A percentile compares a stretch with the other conserved stretches of the same genome.
Conservation (phyloP, 2,113 vertebrate genomes). For the Phasianus colchicus region DNA sequence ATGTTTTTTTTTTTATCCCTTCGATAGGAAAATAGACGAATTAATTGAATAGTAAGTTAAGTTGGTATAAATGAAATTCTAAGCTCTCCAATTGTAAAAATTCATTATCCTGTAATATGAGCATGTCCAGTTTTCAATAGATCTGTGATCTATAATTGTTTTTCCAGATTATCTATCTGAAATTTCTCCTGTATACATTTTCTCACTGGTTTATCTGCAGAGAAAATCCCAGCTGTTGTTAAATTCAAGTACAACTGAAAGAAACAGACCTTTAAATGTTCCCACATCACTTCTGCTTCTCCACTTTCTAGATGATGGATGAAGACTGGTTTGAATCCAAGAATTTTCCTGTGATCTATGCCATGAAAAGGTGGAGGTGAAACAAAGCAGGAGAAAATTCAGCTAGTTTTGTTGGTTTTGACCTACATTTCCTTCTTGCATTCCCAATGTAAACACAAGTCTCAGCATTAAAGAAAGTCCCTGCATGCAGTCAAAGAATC, state of each 20-base stretch:
- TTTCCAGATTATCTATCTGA: not conserved
- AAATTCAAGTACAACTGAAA: not conserved
- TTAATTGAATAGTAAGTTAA: not conserved
- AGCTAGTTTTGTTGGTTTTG: not conserved
- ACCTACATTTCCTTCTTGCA: not conserved
- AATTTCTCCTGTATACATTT: not conserved
- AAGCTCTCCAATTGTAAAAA: not conserved
- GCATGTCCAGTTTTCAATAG: not conserved
- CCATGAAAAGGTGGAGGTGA: slow-evolving; percentile 39
- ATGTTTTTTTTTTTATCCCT: not conserved
- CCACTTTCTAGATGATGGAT: slow-evolving; percentile 42
- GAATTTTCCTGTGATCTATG: slow-evolving; percentile 4
- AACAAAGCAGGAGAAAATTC: slow-evolving; percentile 29
- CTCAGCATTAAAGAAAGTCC: not conserved
- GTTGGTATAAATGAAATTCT: not conserved
- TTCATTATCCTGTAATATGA: not conserved
- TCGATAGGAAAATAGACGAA: not conserved
- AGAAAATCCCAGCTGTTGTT: slow-evolving; percentile 4
- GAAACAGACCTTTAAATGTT: slow-evolving; percentile 6
- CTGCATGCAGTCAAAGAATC: not conserved
- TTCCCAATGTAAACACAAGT: not conserved
- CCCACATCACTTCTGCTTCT: slow-evolving; percentile 20
- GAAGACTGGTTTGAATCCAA: slow-evolving; percentile 21
- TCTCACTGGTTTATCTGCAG: not conserved
- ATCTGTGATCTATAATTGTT: not conserved